Evolutionary conservation across 2,888 invertebrate genomes (phyloP), one percentile per base, ranked within the genome.

Genomic region (Phengaris alcon): DNA sequence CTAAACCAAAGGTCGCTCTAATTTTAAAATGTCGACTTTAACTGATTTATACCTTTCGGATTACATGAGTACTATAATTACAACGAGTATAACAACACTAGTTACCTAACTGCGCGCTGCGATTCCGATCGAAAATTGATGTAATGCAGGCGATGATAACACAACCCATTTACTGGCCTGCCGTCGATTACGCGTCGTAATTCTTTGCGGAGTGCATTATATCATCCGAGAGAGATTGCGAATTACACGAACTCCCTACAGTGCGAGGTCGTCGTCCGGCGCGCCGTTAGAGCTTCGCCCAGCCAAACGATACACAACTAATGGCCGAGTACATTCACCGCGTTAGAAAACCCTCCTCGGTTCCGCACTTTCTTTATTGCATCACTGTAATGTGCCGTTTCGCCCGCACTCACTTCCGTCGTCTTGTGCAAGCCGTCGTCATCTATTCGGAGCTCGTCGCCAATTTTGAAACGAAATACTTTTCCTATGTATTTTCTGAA

Each of bases 351-450:
- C 87, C 89, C 90, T 90, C 90, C 88, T 89, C 87, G 89, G 89
- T 92, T 93, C 92, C 92, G 93, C 90, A 91, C 93, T 93, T 93
- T 93, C 93, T 91, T 93, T 88, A 88, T 93, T 92, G 90, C 92
- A 90, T 92, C 91, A 93, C 88, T 79, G 82, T 84, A 82, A 85
- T 88, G 85, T 87, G 89, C 90, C 86, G 90, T 90, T 91, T 90
- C 84, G 85, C 82, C 85, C 85, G 89, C 89, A 90, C 90, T 90
- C 90, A 90, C 91, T 91, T 92, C 91, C 91, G 90, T 83, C 85
- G 86, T 82, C 84, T 93, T 91, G 91, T 90, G 91, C 90, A 92
- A 92, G 85, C 82, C 78, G 81, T 83, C 84, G 76, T 73, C 75
- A 76, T 84, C 82, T 79, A 87, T 88, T 87, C 84, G 83, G 82